Evolutionary conservation across 2,113 vertebrate species (phyloP).

Genomic region (Brienomyrus longianalis): DNA sequence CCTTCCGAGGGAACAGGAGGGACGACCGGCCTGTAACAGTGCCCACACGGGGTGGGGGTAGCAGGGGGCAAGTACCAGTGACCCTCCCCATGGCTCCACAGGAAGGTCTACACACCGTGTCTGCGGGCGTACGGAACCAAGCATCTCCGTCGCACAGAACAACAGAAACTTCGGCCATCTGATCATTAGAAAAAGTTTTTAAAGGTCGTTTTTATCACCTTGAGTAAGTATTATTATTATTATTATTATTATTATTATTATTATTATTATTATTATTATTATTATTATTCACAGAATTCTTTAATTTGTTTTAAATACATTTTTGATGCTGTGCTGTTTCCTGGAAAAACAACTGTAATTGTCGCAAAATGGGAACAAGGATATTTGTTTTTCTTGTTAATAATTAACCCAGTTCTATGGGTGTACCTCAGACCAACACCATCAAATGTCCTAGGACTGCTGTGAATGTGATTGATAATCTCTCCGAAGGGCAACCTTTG

Average conservation of each 20-base stretch:
- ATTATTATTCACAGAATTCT: not conserved
- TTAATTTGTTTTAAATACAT: not conserved
- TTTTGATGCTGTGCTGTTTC: not conserved
- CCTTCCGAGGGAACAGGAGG: slow-evolving; percentile 40
- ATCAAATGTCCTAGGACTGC: not conserved
- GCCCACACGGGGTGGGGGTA: not conserved
- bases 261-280: not conserved
- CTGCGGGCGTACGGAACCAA: slow-evolving; percentile 24
- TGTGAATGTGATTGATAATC: not conserved
- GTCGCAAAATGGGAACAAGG: not conserved
- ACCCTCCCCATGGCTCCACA: slow-evolving; percentile 28
- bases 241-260: not conserved
- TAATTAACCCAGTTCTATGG: slow-evolving; percentile 22
- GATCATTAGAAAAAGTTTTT: slow-evolving; percentile 14
- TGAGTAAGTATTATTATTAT: not conserved
- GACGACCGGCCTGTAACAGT: not conserved
- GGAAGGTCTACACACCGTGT: slow-evolving; percentile 34
- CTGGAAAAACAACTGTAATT: not conserved
- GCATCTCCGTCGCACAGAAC: slow-evolving; percentile 23
- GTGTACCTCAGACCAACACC: not conserved
- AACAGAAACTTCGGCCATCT: slow-evolving; percentile 45
- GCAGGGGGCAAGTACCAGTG: slow-evolving; percentile 22
- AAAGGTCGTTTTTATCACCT: not conserved
- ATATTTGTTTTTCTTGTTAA: slow-evolving; percentile 17
- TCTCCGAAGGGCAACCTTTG: not conserved